Base-by-base conservation (phyloP, 2,113 vertebrate species). In the Oxygymnocypris stewartii region DNA sequence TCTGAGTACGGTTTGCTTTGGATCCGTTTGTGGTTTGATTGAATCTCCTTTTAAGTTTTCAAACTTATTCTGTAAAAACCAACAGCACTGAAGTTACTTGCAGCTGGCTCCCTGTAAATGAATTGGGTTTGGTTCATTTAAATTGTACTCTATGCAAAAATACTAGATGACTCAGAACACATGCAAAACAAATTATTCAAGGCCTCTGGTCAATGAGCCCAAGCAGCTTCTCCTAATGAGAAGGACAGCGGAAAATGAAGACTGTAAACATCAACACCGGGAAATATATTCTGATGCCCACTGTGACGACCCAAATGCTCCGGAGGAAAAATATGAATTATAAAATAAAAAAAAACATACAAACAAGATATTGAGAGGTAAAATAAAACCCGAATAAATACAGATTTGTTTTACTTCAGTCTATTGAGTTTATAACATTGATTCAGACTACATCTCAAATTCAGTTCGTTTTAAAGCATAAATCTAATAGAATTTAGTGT, bases 141-240 rank as follows among this genome's bases (percentile, higher is more conserved):
- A 42, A 73, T 23, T 40, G 35, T 23, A 73, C 37, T 73, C 40
- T 20, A 20, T 71, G 37, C 37, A 1, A 42, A 73, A 73, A 42
- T 9, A 73, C 9, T 11, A 2, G 12, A 23, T 42, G 18, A 59
- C 8, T 79, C 51, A 59, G 10, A 61, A 79, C 20, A 61, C 12
- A n/a, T 12, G 23, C 78, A 42, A 42, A 40, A 73, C 4, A 73
- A 73, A 23, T 73, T 37, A 73, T 73, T 20, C 69, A 12, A 80
- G 35, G 54, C 78, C 51, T 61, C 20, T 63, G 57, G 20, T 42
- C 57, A 80, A 80, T 61, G 78, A 59, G 35, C 54, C 78, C 78
- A 80, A 61, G 13, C 78, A 63, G 57, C 23, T 61, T 63, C n/a
- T 3, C 23, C 12, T 80, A 80, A 63, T 80, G 78, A 80, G 57